Evolutionary conservation across 2,888 invertebrate genomes (phyloP).

Genomic region (Sarcophaga carnaria): DNA sequence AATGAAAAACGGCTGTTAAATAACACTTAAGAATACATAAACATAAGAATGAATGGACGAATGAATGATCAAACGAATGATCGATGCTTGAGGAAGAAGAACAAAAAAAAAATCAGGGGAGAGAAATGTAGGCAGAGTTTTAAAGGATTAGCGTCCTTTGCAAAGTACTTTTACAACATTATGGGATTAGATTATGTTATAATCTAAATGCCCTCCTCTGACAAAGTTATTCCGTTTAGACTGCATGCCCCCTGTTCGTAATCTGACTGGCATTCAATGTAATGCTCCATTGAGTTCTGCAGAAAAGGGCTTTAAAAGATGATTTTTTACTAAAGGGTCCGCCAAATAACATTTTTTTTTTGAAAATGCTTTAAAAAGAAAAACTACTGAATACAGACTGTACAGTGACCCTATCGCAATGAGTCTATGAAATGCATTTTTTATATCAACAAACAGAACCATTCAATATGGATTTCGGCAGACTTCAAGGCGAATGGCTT

Average conservation of each 20-base stretch:
- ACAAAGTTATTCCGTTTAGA: no score
- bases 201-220: no score
- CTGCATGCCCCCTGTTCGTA: neutral
- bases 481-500: no score
- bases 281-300: neutral
- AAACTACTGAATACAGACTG: no score
- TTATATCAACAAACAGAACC: no score
- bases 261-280: neutral
- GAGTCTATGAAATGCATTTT: no score
- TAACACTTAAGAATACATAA: slow-evolving; percentile 29
- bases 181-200: no score
- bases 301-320: neutral
- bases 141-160: neutral
- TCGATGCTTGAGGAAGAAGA: neutral
- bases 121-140: neutral
- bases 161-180: neutral
- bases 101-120: no score
- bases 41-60: neutral
- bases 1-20: slow-evolving; percentile 33
- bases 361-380: no score
- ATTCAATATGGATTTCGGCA: no score
- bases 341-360: no score
- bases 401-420: no score
- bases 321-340: neutral
- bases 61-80: neutral